These are phyloP conservation scores for Pyrocoelia pectoralis DNA, from an alignment of 2,888 invertebrate species.

Conservation along the genomic window DNA sequence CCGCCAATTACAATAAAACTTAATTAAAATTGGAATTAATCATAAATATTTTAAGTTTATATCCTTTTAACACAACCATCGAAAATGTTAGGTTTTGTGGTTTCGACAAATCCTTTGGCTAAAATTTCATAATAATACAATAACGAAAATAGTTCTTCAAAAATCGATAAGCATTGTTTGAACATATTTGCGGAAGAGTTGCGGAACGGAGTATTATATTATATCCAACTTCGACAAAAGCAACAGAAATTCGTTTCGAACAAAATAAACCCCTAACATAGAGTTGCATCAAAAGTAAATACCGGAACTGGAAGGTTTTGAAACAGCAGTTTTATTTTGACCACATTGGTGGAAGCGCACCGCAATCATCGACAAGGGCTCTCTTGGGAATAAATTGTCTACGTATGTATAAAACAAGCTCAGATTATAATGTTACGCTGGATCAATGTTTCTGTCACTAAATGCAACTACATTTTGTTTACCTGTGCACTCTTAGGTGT, in stretches of 20 bases:
- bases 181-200: neutral
- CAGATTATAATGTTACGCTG: constrained; percentile 43
- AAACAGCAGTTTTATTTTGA: constrained; percentile 50
- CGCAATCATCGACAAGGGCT: constrained; percentile 54
- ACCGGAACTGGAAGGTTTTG: constrained; percentile 41
- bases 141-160: neutral
- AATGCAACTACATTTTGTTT: too few species aligned
- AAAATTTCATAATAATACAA: too few species aligned
- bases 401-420: constrained; percentile 47
- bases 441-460: constrained; percentile 36
- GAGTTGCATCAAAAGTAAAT: constrained; percentile 40
- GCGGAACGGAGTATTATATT: neutral
- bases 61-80: too few species aligned
- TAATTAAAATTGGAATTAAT: too few species aligned
- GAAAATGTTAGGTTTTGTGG: too few species aligned
- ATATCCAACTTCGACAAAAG: constrained; percentile 31
- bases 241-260: constrained; percentile 35
- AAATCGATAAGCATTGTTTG: neutral
- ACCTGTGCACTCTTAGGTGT: too few species aligned
- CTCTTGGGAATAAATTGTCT: constrained; percentile 54
- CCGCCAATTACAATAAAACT: too few species aligned
- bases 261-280: constrained; percentile 35
- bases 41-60: too few species aligned
- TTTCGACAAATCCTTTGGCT: too few species aligned
- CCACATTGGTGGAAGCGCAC: constrained; percentile 43